Percentiles rank a stretch among this genome's conserved stretches.
Evolutionary conservation across 1,140 invertebrate species (phyloP).

Genomic region (Zaprionus ornatus): DNA sequence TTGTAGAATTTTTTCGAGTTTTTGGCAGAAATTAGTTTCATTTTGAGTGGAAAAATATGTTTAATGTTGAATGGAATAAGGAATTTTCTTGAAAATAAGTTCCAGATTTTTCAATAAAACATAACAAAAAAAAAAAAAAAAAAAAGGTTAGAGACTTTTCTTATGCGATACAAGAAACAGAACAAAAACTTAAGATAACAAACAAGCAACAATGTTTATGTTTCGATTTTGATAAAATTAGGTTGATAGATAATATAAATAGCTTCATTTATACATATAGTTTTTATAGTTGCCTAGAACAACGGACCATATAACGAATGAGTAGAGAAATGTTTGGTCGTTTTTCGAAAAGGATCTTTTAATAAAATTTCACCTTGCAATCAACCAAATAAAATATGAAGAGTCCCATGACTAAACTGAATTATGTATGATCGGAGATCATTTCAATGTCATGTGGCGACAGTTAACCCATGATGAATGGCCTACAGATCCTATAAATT

Average conservation of each 20-base stretch:
- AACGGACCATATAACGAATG: not conserved
- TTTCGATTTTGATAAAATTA: not conserved
- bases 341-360: not conserved
- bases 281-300: not conserved
- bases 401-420: not conserved
- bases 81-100: not conserved
- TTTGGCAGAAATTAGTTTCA: not conserved
- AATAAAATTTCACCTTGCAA: not conserved
- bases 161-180: too few relatives aligned
- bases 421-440: slow-evolving; percentile 22
- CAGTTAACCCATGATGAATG: slow-evolving; percentile 1
- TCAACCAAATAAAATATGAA: not conserved
- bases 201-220: not conserved
- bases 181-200: not conserved
- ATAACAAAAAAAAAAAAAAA: too few relatives aligned
- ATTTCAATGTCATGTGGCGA: slow-evolving; percentile 16
- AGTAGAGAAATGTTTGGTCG: not conserved
- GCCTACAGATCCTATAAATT: slow-evolving; percentile 13
- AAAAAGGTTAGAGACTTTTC: not conserved
- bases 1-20: not conserved
- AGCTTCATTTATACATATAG: not conserved
- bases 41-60: not conserved
- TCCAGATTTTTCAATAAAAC: not conserved
- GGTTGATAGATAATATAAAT: not conserved
- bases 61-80: not conserved